These are phyloP conservation scores for Emydoidea blandingii DNA, from an alignment of 2,797 vertebrate species.

Conservation along the genomic window DNA sequence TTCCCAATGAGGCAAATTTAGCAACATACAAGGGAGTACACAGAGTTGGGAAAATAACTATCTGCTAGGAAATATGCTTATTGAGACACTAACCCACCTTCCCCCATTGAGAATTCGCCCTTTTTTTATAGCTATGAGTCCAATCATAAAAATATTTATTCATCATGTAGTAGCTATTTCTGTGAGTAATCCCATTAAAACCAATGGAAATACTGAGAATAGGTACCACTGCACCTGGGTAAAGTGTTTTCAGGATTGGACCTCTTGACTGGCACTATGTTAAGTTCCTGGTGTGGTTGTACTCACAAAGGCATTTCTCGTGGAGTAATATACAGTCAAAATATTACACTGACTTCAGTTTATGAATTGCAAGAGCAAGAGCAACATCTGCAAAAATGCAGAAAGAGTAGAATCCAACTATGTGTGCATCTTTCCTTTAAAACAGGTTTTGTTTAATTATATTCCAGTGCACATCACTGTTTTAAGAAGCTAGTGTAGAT, in stretches of 20 bases:
- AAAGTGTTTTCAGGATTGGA: neutral
- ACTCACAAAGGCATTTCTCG: neutral
- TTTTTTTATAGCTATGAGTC: neutral
- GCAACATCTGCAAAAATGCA: neutral
- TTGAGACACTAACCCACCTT: neutral
- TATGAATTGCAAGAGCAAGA: neutral
- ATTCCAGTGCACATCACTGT: neutral
- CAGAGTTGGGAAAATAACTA: neutral
- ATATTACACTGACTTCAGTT: neutral
- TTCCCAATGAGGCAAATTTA: neutral
- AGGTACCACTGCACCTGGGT: neutral
- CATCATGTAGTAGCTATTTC: neutral
- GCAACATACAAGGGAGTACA: neutral
- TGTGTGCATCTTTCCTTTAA: neutral
- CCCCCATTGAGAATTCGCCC: neutral
- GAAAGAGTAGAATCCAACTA: neutral
- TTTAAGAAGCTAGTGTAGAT: neutral
- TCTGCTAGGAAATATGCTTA: neutral
- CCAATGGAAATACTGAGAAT: neutral
- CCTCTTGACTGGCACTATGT: fast-evolving
- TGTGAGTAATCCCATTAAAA: neutral
- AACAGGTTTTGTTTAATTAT: neutral
- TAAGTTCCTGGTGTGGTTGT: fast-evolving
- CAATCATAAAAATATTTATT: neutral
- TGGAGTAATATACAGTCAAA: neutral